Conservation (phyloP, 1,140 invertebrate species). For the Sitobion miscanthi region DNA sequence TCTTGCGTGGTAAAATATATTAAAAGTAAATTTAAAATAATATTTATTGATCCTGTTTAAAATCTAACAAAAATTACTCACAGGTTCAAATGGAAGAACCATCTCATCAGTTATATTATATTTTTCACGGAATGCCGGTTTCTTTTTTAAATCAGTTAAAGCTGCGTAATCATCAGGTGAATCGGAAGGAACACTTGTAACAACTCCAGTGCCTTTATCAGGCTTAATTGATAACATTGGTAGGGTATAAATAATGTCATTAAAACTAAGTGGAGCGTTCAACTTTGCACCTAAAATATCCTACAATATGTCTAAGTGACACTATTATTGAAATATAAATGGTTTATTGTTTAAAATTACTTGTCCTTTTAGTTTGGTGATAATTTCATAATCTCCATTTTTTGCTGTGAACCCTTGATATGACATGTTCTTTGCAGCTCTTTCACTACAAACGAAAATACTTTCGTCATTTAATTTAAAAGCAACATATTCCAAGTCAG, state of each 20-base stretch:
- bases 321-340: constrained; percentile 30
- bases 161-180: constrained; percentile 99
- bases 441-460: constrained; percentile 84
- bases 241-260: constrained; percentile 87
- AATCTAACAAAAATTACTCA: constrained; percentile 62
- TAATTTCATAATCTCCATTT: constrained; percentile 79
- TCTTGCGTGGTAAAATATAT: not conserved
- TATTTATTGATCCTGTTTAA: not conserved
- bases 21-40: not conserved
- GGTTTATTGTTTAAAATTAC: constrained; percentile 62
- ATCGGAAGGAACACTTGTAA: constrained; percentile 98
- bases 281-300: constrained; percentile 82
- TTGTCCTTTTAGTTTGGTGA: constrained; percentile 76
- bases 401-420: constrained; percentile 90
- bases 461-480: constrained; percentile 77
- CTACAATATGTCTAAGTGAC: constrained; percentile 60
- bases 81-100: constrained; percentile 84
- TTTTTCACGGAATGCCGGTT: constrained; percentile 90
- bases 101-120: constrained; percentile 93
- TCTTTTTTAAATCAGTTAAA: constrained; percentile 93
- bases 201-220: constrained; percentile 97
- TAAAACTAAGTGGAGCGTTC: constrained; percentile 81
- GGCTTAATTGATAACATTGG: constrained; percentile 99
- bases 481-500: constrained; percentile 92
- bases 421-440: constrained; percentile 93